Base-by-base conservation (phyloP, 30 jellyfish, hydroid and myxozoan species). In the Aurelia aurita complex sp. Pacific region DNA sequence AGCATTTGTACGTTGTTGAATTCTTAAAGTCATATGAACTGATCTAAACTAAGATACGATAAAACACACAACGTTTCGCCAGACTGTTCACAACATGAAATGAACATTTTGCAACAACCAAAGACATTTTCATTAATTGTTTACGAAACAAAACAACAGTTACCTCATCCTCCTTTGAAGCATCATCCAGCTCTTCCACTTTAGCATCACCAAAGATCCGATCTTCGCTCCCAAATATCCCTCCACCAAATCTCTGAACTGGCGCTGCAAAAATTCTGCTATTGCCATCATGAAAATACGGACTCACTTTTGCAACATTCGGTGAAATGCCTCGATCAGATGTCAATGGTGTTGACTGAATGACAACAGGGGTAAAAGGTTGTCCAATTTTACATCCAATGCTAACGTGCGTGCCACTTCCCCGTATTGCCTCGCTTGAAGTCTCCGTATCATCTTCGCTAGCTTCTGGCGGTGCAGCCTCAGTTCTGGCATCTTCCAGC, bases 191-290 rank as follows among this genome's bases (percentile, higher is more conserved):
- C 1, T n/a, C 36, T 61, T 61, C 70, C 10, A 4, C 10, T 61
- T 61, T 23, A 61, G 70, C 32, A 61, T 61, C 70, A 61, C 36
- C 70, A 61, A 61, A 61, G 36, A 61, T 13, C 3, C 5, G 13
- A 43, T 65, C 16, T 36, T 29, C 34, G 33, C 40, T 29, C 14
- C 77, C 78, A 40, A 77, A 77, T 10, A 77, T 64, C 23, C 76
- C 77, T 15, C 77, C 87, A 9, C 78, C 87, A 77, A 77, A 77
- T 33, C 60, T 77, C 38, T 38, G 54, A 14, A 77, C 77, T 2
- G 87, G 87, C 42, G 64, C 87, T 42, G 64, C 46, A 71, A 77
- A 77, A 38, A 23, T 77, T 36, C 78, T 77, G 29, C 69, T 18
- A 1, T 33, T 60, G 60, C 87, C 43, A 51, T 77, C 87, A 50